These are phyloP conservation scores for Drosophila yakuba DNA, from an alignment of 1,140 invertebrate genomes.

Conservation along the genomic window DNA sequence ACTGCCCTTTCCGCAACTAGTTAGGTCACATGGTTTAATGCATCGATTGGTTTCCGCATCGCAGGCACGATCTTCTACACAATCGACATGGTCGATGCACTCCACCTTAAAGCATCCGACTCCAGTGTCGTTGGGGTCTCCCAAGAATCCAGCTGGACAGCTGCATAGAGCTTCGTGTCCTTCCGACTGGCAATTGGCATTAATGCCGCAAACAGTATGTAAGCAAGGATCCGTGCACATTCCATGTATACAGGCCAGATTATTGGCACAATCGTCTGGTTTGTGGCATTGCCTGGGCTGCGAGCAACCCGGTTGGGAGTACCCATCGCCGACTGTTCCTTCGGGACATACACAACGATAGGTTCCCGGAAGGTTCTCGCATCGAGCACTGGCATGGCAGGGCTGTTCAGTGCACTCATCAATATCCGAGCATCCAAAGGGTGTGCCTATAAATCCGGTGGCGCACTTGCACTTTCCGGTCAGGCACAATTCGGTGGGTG, in stretches of 20 bases:
- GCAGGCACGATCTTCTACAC: constrained; percentile 90
- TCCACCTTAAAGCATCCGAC: constrained; percentile 94
- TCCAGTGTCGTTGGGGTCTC: constrained; percentile 90
- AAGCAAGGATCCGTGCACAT: constrained; percentile 92
- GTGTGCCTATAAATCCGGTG: constrained; percentile 89
- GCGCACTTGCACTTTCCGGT: constrained; percentile 92
- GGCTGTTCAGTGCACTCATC: constrained; percentile 92
- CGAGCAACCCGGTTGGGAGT: constrained; percentile 89
- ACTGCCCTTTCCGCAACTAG: constrained; percentile 90
- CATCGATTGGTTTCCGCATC: constrained; percentile 91
- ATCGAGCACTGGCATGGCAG: constrained; percentile 92
- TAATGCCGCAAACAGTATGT: constrained; percentile 88
- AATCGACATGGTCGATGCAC: constrained; percentile 91
- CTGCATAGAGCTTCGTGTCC: constrained; percentile 89
- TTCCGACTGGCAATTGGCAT: constrained; percentile 89
- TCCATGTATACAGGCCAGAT: constrained; percentile 89
- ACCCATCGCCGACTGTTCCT: constrained; percentile 92
- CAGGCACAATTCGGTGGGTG: constrained; percentile 91
- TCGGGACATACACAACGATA: constrained; percentile 92
- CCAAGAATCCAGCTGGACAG: constrained; percentile 92
- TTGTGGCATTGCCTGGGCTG: constrained; percentile 89
- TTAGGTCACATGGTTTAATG: constrained; percentile 91
- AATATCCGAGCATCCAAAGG: constrained; percentile 90
- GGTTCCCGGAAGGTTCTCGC: constrained; percentile 92
- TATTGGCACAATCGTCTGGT: constrained; percentile 89